These are phyloP conservation scores for Coenonympha glycerion DNA, from an alignment of 2,888 invertebrate genomes.

Conservation along the genomic window DNA sequence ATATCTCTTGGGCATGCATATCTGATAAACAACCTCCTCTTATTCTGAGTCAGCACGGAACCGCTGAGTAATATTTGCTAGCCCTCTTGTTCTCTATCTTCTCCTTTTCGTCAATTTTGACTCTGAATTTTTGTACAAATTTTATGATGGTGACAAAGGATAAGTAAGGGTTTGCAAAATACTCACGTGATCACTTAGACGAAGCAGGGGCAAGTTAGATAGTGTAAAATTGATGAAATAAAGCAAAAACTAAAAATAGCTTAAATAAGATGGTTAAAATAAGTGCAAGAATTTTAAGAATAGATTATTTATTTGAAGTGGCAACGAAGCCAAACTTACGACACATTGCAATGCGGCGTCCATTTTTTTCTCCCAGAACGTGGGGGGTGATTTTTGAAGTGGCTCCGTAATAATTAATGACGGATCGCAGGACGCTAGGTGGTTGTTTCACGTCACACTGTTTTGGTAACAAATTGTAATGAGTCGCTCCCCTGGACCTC, in stretches of 20 bases:
- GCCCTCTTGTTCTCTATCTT: too few species aligned
- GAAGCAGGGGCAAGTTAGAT: too few species aligned
- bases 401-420: slow-evolving; percentile 65
- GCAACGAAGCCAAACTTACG: neutral
- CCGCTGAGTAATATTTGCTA: too few species aligned
- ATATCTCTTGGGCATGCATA: too few species aligned
- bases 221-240: too few species aligned
- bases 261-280: neutral
- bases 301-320: neutral
- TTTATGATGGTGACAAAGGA: too few species aligned
- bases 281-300: neutral
- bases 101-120: too few species aligned
- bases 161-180: too few species aligned
- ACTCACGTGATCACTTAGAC: too few species aligned
- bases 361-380: slow-evolving; percentile 49
- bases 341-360: slow-evolving; percentile 38
- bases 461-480: slow-evolving; percentile 70
- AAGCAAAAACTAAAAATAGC: neutral
- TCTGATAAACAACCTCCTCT: too few species aligned
- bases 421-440: slow-evolving; percentile 56
- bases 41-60: too few species aligned
- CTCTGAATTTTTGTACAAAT: too few species aligned
- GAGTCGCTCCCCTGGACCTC: slow-evolving; percentile 61
- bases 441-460: slow-evolving; percentile 63
- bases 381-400: slow-evolving; percentile 67